Evolutionary conservation across 2,113 vertebrate genomes (phyloP).

Genomic region (Amphilophus citrinellus): DNA sequence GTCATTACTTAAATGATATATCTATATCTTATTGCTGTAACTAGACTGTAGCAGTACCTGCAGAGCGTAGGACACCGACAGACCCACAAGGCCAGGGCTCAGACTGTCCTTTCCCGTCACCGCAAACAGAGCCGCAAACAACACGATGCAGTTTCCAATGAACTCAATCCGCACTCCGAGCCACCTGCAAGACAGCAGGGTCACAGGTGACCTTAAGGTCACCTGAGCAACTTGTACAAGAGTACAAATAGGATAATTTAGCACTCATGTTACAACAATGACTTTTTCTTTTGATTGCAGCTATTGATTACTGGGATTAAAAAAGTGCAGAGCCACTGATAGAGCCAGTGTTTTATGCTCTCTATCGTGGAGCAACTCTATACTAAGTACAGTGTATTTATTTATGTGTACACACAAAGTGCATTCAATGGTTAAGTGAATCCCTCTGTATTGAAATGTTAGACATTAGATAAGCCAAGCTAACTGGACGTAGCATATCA

Average conservation of each 20-base stretch:
- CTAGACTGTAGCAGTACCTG: slow-evolving; percentile 80
- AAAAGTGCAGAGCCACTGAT: not conserved
- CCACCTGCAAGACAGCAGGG: slow-evolving; percentile 84
- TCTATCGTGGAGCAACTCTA: not conserved
- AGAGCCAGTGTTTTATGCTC: not conserved
- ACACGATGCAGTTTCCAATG: slow-evolving; percentile 92
- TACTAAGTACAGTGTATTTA: not conserved
- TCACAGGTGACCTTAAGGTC: not conserved
- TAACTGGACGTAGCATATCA: too few species aligned
- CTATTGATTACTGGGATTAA: not conserved
- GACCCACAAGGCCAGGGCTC: slow-evolving; percentile 90
- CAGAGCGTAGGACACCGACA: slow-evolving; percentile 94
- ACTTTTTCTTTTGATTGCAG: not conserved
- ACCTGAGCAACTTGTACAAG: not conserved
- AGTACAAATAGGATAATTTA: not conserved
- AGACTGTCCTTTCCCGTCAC: slow-evolving; percentile 87
- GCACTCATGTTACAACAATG: not conserved
- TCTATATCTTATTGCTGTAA: too few species aligned
- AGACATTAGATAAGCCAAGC: too few species aligned
- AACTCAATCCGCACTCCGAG: slow-evolving; percentile 92
- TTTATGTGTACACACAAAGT: too few species aligned
- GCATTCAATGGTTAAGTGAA: too few species aligned
- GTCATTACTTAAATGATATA: too few species aligned
- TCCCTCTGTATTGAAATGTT: too few species aligned
- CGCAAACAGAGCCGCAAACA: slow-evolving; percentile 94